Evolutionary conservation across 2,888 invertebrate genomes (phyloP), one percentile per base, ranked within the genome.

Genomic region (Lamellibrachia satsuma): DNA sequence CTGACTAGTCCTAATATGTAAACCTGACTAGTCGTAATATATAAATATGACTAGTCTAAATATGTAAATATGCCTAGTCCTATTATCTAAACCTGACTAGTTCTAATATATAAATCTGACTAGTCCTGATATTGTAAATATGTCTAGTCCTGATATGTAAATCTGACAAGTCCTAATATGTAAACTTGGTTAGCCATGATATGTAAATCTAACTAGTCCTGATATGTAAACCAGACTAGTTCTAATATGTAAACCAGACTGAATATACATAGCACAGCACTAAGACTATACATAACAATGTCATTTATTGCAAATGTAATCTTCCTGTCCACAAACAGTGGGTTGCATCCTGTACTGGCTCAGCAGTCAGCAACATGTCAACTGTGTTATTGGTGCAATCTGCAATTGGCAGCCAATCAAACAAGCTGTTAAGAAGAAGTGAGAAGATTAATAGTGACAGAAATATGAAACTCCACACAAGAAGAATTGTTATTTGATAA

Each of bases 401-500:
- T 39, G 75, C 15, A 22, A 75, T 75, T 75, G 75, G 75, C n/a
- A 75, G 15, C 75, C 75, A 75, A 75, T 75, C 75, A 75, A n/a
- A 75, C 22, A 6, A 75, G 75, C 75, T 75, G 75, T 75, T n/a
- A 75, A 75, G 75, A 75, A 75, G 75, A 75, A 75, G 22, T 75
- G n/a, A 75, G 75, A 22, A 75, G 75, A 75, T 75, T 75, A 75
- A 75, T 75, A 22, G 75, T 75, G 75, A 22, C 75, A 75, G 75
- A 75, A 75, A 75, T 75, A 75, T 75, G 75, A 75, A 75, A 75
- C 75, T 15, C 15, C 2, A 2, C n/a, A n/a, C 22, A 75, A 75
- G 75, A n/a, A 75, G 75, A 75, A 75, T 75, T 75, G 75, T 75
- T 75, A 75, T 75, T 75, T 75, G 75, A 75, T 75, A 75, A 75